Percentiles rank a stretch among this genome's conserved stretches.
Evolutionary conservation across 2,797 vertebrate species (phyloP).

Genomic region (Lepus townsendii): DNA sequence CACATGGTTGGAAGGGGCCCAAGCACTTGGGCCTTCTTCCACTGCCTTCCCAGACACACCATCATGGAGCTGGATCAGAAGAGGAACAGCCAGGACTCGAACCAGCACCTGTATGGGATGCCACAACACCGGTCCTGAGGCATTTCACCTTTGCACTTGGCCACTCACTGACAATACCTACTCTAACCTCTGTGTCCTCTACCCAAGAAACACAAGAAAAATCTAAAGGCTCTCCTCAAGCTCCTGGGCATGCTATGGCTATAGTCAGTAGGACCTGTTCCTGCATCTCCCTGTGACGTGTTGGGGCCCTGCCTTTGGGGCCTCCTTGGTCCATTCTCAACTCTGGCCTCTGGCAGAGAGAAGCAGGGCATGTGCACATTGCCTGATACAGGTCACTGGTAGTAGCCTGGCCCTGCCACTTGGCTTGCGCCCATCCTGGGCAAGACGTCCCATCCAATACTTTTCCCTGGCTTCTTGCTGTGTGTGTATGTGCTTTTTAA

Average conservation of each 20-base stretch:
- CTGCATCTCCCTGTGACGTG: not conserved
- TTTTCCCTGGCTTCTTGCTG: not conserved
- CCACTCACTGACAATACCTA: not conserved
- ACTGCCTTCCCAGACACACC: too few relatives aligned
- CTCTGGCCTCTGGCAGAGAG: not conserved
- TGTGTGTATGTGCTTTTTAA: not conserved
- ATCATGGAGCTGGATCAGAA: too few relatives aligned
- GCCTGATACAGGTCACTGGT: not conserved
- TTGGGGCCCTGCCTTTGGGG: not conserved
- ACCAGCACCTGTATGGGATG: too few relatives aligned
- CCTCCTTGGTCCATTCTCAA: not conserved
- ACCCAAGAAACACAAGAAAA: not conserved
- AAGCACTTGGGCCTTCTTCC: too few relatives aligned
- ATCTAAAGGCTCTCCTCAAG: not conserved
- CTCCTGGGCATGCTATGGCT: not conserved
- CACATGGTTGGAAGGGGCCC: too few relatives aligned
- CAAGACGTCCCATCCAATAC: not conserved
- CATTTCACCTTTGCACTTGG: not conserved
- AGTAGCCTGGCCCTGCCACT: not conserved
- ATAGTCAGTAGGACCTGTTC: not conserved
- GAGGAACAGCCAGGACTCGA: too few relatives aligned
- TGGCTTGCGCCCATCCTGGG: too few relatives aligned
- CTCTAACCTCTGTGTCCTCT: not conserved
- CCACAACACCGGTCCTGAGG: not conserved
- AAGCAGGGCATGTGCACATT: not conserved